Conservation (phyloP, 2,888 invertebrate species). For the Sarcophaga carnaria region DNA sequence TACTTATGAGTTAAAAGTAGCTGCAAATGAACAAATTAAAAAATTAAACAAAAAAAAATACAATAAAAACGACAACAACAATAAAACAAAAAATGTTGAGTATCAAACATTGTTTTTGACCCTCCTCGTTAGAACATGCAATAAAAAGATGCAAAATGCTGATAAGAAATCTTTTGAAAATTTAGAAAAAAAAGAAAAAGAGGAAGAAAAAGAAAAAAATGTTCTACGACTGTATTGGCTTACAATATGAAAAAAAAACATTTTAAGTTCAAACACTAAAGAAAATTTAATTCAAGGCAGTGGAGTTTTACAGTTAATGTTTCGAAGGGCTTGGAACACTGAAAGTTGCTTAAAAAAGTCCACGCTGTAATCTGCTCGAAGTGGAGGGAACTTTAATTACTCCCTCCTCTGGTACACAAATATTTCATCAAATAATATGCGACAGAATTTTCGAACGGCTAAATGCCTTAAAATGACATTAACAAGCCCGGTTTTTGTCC, state of each 20-base stretch:
- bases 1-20: slow-evolving; percentile 48
- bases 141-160: slow-evolving; percentile 67
- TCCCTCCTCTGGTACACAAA: too few species aligned
- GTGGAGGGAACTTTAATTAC: too few species aligned
- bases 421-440: too few species aligned
- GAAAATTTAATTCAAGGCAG: slow-evolving; percentile 6
- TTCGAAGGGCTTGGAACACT: neutral
- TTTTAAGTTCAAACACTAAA: slow-evolving; percentile 20
- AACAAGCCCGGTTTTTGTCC: too few species aligned
- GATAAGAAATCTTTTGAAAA: slow-evolving; percentile 67
- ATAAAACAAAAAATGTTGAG: slow-evolving; percentile 6
- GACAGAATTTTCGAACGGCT: too few species aligned
- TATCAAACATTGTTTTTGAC: slow-evolving; percentile 56
- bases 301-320: neutral
- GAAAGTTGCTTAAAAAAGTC: too few species aligned
- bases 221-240: neutral
- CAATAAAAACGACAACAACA: neutral
- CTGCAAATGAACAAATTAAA: slow-evolving; percentile 59
- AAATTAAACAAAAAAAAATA: neutral
- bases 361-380: too few species aligned
- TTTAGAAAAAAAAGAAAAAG: slow-evolving; percentile 40
- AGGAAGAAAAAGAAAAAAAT: slow-evolving; percentile 1
- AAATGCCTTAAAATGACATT: too few species aligned
- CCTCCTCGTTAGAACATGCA: slow-evolving; percentile 68
- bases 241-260: slow-evolving; percentile 30